A percentile compares a stretch with the other conserved stretches of the same genome.
Conservation (phyloP, 2,888 invertebrate species). For the Beris chalybata region DNA sequence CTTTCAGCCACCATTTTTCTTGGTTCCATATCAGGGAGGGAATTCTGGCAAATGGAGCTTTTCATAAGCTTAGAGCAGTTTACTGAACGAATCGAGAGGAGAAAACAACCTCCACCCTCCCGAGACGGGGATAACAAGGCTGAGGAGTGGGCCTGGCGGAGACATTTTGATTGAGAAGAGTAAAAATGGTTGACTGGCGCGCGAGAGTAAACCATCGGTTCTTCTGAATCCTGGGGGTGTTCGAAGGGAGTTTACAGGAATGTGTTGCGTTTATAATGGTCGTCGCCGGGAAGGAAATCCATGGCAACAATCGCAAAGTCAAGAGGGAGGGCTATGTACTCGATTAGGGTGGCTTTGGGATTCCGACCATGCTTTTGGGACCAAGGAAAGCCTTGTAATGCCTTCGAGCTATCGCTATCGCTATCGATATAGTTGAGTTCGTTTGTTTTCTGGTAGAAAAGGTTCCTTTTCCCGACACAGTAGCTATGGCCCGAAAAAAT, state of each 20-base stretch:
- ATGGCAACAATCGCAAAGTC: constrained; percentile 31
- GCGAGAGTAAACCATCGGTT: constrained; percentile 16
- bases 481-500: background rate
- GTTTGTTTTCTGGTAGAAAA: constrained; percentile 25
- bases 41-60: constrained; percentile 2
- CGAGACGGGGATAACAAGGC: too few relatives aligned
- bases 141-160: too few relatives aligned
- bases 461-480: constrained; percentile 21
- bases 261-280: background rate
- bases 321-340: constrained; percentile 32
- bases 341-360: constrained; percentile 53
- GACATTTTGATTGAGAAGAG: too few relatives aligned
- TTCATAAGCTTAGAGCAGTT: background rate
- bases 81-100: background rate
- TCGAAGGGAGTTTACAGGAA: too few relatives aligned
- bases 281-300: constrained; percentile 33
- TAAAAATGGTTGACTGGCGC: constrained; percentile 1
- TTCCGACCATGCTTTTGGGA: constrained; percentile 57
- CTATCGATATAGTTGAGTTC: constrained; percentile 9
- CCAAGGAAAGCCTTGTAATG: constrained; percentile 50
- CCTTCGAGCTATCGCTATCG: constrained; percentile 18
- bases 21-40: constrained; percentile 1
- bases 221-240: constrained; percentile 25
- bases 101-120: too few relatives aligned
- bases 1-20: constrained; percentile 11